Evolutionary conservation across 2,888 invertebrate genomes (phyloP), one percentile per base, ranked within the genome.

Genomic region (Acleris holmiana): DNA sequence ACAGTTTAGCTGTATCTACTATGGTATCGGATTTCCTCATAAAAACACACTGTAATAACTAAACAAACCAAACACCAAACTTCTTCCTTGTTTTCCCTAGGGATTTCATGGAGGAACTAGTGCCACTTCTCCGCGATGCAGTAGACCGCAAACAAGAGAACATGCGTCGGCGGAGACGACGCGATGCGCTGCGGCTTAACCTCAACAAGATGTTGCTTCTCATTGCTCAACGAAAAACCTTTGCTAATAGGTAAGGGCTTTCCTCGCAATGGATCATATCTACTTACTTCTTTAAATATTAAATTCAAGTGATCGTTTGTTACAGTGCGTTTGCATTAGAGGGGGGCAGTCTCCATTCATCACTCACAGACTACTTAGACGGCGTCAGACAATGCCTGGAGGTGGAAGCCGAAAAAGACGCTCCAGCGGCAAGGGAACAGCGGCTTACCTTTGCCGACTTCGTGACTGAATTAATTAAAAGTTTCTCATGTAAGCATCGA

Each of bases 131-230:
- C 66, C 95, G 99, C 18, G 99, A 99, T 85, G 98, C 99, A 0
- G 97, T 98, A 19, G 99, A 99, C 84, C 95, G 98, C 54, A 99
- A 99, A 82, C 99, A 99, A 87, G 99, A 99, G 84, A 99, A 99
- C 83, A 97, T 99, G 94, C 94, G 99, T 61, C 93, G 99, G 47
- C 93, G 99, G 47, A 93, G 98, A 61, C 94, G 99, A 46, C 95
- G 99, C 61, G 99, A 99, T 85, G 97, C 98, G 13, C 90, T 99
- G 56, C 94, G 99, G 49, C 93, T 99, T 48, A 98, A 99, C 77
- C 93, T 99, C 70, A 97, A 98, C 67, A 95, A 97, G 76, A 96
- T 99, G 72, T 93, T 99, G 73, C 97, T 99, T 79, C 94, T 98
- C 67, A 97, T 99, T 68, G 98, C 99, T 1, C 97, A 98, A 81